Conservation (phyloP, 2,888 invertebrate genomes). For the Peribatodes rhomboidaria region DNA sequence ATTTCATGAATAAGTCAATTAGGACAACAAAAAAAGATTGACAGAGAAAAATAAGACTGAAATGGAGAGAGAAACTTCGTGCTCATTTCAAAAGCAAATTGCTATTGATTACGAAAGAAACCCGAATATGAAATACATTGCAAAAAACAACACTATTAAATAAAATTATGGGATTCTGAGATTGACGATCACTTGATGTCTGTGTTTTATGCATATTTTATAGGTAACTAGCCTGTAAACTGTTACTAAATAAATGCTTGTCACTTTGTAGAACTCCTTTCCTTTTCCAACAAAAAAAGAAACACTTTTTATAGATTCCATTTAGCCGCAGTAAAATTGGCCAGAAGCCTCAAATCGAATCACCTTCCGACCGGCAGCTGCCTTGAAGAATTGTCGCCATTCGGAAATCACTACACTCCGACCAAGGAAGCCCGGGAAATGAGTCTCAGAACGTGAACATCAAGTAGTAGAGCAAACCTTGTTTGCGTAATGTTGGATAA, state of each 20-base stretch:
- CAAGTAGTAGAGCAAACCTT: constrained; percentile 16
- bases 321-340: constrained; percentile 1
- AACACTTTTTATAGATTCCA: background rate
- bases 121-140: background rate
- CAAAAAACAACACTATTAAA: no score
- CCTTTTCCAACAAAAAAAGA: no score
- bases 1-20: background rate
- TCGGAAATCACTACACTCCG: constrained; percentile 45
- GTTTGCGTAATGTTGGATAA: constrained; percentile 15
- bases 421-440: constrained; percentile 45
- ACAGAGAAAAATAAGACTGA: background rate
- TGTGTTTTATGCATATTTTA: no score
- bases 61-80: background rate
- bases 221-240: no score
- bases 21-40: background rate
- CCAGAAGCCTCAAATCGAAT: constrained; percentile 20
- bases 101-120: background rate
- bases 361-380: constrained; percentile 9
- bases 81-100: background rate
- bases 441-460: constrained; percentile 27
- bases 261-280: no score
- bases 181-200: no score
- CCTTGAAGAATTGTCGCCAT: constrained; percentile 36
- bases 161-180: no score
- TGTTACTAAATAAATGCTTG: no score